Base-by-base conservation (phyloP, 2,797 vertebrate genomes). In the Odontamblyopus lacepedii region DNA sequence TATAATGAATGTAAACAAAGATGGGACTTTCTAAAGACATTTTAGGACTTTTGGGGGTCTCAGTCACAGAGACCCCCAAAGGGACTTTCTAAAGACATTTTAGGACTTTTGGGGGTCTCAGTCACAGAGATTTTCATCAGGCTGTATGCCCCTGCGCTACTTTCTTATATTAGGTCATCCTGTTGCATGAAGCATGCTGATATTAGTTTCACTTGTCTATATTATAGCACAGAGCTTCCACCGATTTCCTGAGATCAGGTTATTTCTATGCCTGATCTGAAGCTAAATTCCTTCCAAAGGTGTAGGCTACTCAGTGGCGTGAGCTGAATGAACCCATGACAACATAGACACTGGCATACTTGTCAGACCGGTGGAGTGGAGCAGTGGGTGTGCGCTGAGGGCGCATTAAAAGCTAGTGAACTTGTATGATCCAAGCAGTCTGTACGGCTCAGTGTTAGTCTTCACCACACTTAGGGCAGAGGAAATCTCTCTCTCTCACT, bases 321-420 rank as follows among this genome's bases (percentile, higher is more conserved):
- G 16, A 5, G 4, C 13, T 76, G 70, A 79, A 71, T 51, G 62
- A 60, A 69, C 32, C 32, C 23, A 71, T 51, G 44, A 48, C 4
- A 67, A 29, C 44, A 71, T 67, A 78, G 19, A 76, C 72, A 72
- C 61, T 57, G 67, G 6, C 50, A 57, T 69, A 86, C 91, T 87
- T 82, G 93, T 91, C 81, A 82, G 74, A 93, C 93, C 81, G 87
- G 93, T 92, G 87, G 77, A 44, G 72, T 91, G 87, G 77, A 38
- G 72, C 63, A 63, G 85, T 90, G 92, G 92, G 91, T 89, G 93
- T 92, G 89, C 81, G 75, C 76, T 72, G 55, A 67, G 56, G 55
- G 8, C 27, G 7, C 32, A 67, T 27, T 70, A 70, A 44, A 84
- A 69, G 15, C 48, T 29, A n/a, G 68, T 72, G 68, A 78, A 62